A percentile compares a stretch with the other conserved stretches of the same genome.
Evolutionary conservation across 2,113 vertebrate species (phyloP).

Genomic region (Chloebia gouldiae): DNA sequence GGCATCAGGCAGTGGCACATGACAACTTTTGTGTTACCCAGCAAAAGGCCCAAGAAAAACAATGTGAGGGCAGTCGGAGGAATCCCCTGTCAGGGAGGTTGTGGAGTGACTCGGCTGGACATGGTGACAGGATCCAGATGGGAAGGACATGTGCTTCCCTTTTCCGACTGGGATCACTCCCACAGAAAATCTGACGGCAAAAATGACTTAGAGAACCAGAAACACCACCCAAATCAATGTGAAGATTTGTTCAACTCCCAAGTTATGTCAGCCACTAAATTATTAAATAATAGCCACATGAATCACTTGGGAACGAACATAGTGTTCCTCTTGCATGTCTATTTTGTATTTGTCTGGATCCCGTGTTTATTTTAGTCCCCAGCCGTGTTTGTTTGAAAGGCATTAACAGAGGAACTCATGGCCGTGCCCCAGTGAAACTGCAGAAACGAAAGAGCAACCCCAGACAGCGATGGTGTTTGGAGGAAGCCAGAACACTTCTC

Average conservation of each 20-base stretch:
- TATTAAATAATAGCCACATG: background rate
- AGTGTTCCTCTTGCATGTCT: background rate
- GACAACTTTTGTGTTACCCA: background rate
- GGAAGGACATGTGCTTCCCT: background rate
- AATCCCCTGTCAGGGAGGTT: background rate
- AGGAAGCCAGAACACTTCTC: background rate
- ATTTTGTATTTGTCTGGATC: background rate
- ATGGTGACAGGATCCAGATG: accelerated
- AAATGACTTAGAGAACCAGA: background rate
- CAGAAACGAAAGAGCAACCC: background rate
- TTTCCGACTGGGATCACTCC: background rate
- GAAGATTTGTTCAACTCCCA: background rate
- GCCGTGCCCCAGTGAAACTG: background rate
- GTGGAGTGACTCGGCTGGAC: accelerated
- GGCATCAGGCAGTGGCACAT: background rate
- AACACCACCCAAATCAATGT: background rate
- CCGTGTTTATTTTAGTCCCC: background rate
- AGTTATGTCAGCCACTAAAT: background rate
- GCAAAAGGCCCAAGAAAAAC: accelerated
- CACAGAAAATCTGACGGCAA: background rate
- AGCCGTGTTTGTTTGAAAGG: background rate
- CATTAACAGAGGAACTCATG: background rate
- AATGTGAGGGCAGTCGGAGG: accelerated
- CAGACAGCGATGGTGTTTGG: background rate
- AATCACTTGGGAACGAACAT: constrained; percentile 37